Conservation (phyloP, 2,888 invertebrate genomes). For the Crossocerus cetratus region DNA sequence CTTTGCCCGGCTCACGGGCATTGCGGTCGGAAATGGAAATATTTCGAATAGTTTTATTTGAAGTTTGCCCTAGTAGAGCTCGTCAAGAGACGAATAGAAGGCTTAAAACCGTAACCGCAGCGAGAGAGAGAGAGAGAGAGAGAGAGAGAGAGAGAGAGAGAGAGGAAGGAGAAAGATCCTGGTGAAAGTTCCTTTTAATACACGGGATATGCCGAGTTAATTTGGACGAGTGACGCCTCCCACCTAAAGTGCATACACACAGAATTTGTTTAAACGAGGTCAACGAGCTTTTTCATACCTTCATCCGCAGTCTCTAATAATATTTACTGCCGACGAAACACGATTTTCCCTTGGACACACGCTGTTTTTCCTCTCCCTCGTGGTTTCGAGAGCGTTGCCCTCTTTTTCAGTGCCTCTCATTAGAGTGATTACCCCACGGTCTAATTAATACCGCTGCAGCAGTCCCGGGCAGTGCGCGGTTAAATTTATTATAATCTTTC, state of each 20-base stretch:
- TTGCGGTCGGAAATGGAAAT: neutral
- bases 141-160: neutral
- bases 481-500: no score
- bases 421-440: conserved; percentile 2
- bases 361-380: neutral
- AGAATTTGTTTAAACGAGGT: neutral
- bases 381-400: neutral
- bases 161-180: neutral
- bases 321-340: neutral
- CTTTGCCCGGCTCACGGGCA: neutral
- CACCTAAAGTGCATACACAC: no score
- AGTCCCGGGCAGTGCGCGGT: no score
- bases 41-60: neutral
- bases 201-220: conserved; percentile 2
- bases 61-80: neutral
- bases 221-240: neutral
- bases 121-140: no score
- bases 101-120: neutral
- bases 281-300: neutral
- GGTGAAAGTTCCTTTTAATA: neutral
- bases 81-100: neutral
- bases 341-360: neutral
- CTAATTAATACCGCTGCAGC: neutral
- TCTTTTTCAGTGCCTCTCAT: neutral
- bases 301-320: neutral